Evolutionary conservation across 1,140 invertebrate species (phyloP), one percentile per base, ranked within the genome.

Genomic region (Drosophila carrolli): DNA sequence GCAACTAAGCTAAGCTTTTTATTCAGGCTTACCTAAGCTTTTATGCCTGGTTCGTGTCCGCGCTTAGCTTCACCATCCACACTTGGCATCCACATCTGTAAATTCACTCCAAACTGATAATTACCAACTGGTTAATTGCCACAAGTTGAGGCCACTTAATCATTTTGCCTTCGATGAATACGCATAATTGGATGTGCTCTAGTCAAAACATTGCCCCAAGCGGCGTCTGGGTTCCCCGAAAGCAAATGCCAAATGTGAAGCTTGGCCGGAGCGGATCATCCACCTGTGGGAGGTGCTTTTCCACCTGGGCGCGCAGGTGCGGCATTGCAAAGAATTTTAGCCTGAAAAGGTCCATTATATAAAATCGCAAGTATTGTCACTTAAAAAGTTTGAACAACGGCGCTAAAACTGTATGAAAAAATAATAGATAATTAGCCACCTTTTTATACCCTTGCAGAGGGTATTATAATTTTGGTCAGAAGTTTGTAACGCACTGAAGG

Each of bases 171-270:
- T 66, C 70, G 62, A 79, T 81, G 65, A 84, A 74, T 85, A 58
- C 53, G 47, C 68, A 41, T 50, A 83, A 84, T 57, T 68, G 67
- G 58, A 4, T 14, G 38, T 38, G 50, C 14, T 37, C 50, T 29
- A 35, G n/a, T 37, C 50, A 19, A 37, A 53, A 53, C 27, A 16
- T 61, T 41, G 56, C 75, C 59, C 58, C 37, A 54, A 55, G 57
- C 57, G 72, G 9, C 40, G 50, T 37, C 43, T 59, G 59, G 48
- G 29, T 32, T 44, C 14, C 56, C 32, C 9, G 37, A 67, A 72
- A 65, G 29, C 57, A 76, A 83, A 75, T 81, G 81, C 65, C 82
- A 81, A 86, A 86, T 54, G 77, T 74, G 59, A 85, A 77, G 51
- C 16, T 16, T 16, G 16, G 16, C 16, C 16, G 16, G 16, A 16